phyloP scores from a whole-genome alignment of 2,113 vertebrate genomes.

The Bothrops jararaca region DNA sequence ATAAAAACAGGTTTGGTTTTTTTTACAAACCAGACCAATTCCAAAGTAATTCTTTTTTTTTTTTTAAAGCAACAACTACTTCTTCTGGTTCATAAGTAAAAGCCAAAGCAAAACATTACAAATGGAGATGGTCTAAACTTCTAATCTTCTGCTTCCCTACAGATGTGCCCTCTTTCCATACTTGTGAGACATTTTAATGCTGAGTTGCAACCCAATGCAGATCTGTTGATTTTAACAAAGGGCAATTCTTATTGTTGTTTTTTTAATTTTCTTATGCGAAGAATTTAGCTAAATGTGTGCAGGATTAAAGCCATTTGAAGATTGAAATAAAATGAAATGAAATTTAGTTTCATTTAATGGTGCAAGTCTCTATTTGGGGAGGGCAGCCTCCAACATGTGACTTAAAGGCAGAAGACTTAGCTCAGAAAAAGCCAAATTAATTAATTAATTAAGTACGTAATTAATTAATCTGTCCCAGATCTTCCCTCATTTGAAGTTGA shows the following conservation, averaged over 20 bases:
- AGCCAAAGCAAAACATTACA: background rate
- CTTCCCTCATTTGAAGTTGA: background rate
- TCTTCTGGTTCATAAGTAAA: background rate
- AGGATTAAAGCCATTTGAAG: background rate
- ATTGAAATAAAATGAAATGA: background rate
- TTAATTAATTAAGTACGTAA: background rate
- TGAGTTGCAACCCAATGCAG: background rate
- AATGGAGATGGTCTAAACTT: background rate
- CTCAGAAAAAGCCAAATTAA: background rate
- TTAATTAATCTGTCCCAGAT: background rate
- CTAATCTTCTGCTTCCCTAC: background rate
- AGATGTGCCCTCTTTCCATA: background rate
- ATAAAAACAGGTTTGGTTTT: background rate
- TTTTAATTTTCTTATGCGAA: background rate
- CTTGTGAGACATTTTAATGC: background rate
- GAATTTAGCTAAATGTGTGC: background rate
- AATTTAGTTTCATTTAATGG: background rate
- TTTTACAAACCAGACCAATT: background rate
- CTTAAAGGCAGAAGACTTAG: background rate
- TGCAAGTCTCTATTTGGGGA: background rate
- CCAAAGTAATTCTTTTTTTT: background rate
- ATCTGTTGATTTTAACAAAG: background rate
- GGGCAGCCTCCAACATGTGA: background rate
- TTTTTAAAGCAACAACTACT: background rate
- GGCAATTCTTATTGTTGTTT: background rate